Percentiles rank a stretch among this genome's conserved stretches.
Evolutionary conservation across 2,797 vertebrate species (phyloP).

Genomic region (Pogonophryne albipinna): DNA sequence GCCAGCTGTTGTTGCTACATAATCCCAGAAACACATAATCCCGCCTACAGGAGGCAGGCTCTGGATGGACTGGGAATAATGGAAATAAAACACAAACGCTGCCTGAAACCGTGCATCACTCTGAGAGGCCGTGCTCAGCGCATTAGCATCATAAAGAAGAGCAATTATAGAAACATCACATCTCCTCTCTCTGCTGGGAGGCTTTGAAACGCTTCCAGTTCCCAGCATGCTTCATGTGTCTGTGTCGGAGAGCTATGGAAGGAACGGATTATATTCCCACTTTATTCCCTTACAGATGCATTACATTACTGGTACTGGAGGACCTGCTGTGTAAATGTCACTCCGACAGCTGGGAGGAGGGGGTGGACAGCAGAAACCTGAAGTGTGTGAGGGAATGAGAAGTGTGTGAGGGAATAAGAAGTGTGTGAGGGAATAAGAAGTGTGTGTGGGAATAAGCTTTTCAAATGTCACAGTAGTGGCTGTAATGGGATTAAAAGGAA

Average conservation of each 20-base stretch:
- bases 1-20: constrained; percentile 36
- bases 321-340: no score
- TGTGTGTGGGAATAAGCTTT: constrained; percentile 48
- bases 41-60: constrained; percentile 20
- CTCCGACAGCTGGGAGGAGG: not conserved
- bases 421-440: constrained; percentile 25
- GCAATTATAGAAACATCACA: constrained; percentile 64
- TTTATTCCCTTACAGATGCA: no score
- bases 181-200: constrained; percentile 24
- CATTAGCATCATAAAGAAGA: constrained; percentile 69
- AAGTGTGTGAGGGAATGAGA: constrained; percentile 23
- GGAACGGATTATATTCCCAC: no score
- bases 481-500: constrained; percentile 62
- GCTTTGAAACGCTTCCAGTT: constrained; percentile 57
- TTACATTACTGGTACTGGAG: no score
- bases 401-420: constrained; percentile 28
- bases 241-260: not conserved
- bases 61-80: constrained; percentile 42
- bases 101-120: constrained; percentile 26
- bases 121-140: constrained; percentile 40
- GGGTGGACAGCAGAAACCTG: no score
- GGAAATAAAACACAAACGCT: constrained; percentile 39
- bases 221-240: constrained; percentile 44
- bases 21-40: constrained; percentile 63
- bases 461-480: constrained; percentile 70